These are phyloP conservation scores for Spialia ferax DNA, from an alignment of 2,888 invertebrate species.

Conservation along the genomic window DNA sequence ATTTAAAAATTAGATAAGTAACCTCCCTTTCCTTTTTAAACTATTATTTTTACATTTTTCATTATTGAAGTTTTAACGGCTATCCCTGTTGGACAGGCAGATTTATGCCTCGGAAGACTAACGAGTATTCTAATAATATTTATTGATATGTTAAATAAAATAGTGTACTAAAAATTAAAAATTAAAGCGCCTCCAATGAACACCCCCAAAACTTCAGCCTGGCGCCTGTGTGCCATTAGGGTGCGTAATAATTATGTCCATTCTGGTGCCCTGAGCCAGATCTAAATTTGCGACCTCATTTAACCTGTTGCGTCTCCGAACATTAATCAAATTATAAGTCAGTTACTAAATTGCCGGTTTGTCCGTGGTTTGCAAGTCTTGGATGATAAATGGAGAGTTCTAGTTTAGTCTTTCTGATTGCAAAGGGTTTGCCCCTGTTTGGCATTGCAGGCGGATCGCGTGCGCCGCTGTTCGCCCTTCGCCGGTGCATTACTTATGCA, in stretches of 20 bases:
- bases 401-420: constrained; percentile 60
- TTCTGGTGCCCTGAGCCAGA: constrained; percentile 15
- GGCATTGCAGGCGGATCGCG: constrained; percentile 73
- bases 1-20: too few relatives aligned
- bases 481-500: constrained; percentile 82
- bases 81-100: too few relatives aligned
- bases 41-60: too few relatives aligned
- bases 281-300: constrained; percentile 19
- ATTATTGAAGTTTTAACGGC: too few relatives aligned
- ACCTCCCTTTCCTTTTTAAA: too few relatives aligned
- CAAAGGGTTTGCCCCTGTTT: constrained; percentile 65
- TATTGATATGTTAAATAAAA: too few relatives aligned
- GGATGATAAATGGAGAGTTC: constrained; percentile 73
- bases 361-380: constrained; percentile 57
- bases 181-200: too few relatives aligned
- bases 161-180: too few relatives aligned
- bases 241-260: constrained; percentile 13
- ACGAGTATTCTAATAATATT: too few relatives aligned
- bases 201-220: too few relatives aligned
- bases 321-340: constrained; percentile 21
- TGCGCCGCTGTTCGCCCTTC: constrained; percentile 76
- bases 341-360: constrained; percentile 35
- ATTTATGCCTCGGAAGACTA: too few relatives aligned
- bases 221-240: constrained; percentile 33
- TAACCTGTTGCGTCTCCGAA: constrained; percentile 32